These are phyloP conservation scores for Chalcosyrphus nemorum DNA, from an alignment of 2,888 invertebrate genomes.

Conservation along the genomic window DNA sequence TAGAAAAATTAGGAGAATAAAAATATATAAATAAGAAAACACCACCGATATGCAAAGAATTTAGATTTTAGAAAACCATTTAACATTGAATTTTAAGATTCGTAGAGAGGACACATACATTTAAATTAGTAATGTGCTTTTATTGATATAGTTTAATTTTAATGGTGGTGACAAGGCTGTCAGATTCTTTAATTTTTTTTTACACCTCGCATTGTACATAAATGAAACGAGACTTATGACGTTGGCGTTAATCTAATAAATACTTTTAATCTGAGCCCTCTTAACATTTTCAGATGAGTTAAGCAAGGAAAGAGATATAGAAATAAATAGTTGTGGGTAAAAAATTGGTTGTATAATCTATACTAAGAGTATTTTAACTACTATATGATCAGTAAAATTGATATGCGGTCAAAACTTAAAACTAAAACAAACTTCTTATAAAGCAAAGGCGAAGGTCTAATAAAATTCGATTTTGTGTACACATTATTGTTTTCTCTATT, in stretches of 20 bases:
- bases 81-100: not conserved
- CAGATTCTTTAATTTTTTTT: not conserved
- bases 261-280: not conserved
- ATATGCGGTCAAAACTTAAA: not conserved
- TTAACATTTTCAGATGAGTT: not conserved
- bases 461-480: too few relatives aligned
- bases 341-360: not conserved
- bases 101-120: conserved; percentile 35
- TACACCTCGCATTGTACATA: conserved; percentile 3
- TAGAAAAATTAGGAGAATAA: conserved; percentile 21
- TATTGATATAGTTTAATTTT: not conserved
- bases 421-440: not conserved
- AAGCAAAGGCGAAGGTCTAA: not conserved
- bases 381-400: not conserved
- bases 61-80: conserved; percentile 39
- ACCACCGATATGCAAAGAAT: conserved; percentile 68
- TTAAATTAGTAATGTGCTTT: not conserved
- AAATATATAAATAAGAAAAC: conserved; percentile 43
- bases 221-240: not conserved
- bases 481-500: too few relatives aligned
- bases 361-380: not conserved
- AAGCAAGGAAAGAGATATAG: not conserved
- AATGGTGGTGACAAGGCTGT: not conserved
- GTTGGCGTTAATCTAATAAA: not conserved
- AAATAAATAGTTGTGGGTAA: not conserved